These are phyloP conservation scores for Leptinotarsa tumamoca DNA, from an alignment of 2,888 invertebrate species.

Conservation along the genomic window DNA sequence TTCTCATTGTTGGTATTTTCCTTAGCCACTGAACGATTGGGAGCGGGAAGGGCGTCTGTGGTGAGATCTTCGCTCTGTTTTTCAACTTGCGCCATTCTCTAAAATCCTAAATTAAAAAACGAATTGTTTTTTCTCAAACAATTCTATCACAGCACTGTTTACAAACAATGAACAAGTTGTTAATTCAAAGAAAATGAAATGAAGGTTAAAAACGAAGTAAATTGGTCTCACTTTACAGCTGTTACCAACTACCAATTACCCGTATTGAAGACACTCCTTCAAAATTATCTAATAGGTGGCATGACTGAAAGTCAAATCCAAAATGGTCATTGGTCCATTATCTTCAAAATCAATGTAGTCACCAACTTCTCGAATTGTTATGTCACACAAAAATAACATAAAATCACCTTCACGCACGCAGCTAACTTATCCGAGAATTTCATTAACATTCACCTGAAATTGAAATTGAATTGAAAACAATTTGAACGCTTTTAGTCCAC, in stretches of 20 bases:
- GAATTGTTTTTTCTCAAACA: slow-evolving; percentile 9
- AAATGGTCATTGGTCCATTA: too few relatives aligned
- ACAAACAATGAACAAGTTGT: slow-evolving; percentile 15
- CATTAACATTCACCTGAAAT: too few relatives aligned
- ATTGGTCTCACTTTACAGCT: not conserved
- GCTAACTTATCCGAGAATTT: too few relatives aligned
- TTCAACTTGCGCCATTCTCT: slow-evolving; percentile 4
- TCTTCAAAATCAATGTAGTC: too few relatives aligned
- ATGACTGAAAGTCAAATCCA: too few relatives aligned
- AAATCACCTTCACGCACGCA: too few relatives aligned
- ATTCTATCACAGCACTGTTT: slow-evolving; percentile 17
- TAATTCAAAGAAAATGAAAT: not conserved
- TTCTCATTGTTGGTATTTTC: not conserved
- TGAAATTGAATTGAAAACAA: too few relatives aligned
- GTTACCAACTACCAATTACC: slow-evolving; percentile 11
- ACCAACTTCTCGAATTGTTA: too few relatives aligned
- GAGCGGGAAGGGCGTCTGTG: slow-evolving; percentile 11
- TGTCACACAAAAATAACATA: too few relatives aligned
- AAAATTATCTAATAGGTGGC: too few relatives aligned
- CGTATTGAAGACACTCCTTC: too few relatives aligned
- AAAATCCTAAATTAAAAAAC: not conserved
- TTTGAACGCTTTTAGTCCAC: too few relatives aligned
- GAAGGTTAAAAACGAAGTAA: not conserved
- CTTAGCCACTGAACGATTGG: not conserved
- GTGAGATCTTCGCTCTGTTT: slow-evolving; percentile 11